These are phyloP conservation scores for Ceyx melanurus DNA, from an alignment of 2,113 vertebrate species.

Conservation along the genomic window DNA sequence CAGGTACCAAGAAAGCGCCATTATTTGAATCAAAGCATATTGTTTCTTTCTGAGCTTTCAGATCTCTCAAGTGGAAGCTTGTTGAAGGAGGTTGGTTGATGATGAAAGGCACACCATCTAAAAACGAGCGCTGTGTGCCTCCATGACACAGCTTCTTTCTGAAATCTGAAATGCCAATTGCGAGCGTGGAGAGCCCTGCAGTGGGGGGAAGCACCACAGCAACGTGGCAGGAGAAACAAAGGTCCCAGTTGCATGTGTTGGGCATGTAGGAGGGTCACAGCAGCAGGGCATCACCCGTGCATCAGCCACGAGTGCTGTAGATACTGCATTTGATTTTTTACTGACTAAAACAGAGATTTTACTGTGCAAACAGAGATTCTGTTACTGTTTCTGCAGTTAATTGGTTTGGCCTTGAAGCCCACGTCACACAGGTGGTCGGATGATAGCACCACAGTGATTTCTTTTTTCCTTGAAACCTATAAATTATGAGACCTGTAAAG, in stretches of 20 bases:
- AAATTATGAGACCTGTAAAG: background rate
- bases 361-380: background rate
- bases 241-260: background rate
- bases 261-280: background rate
- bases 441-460: background rate
- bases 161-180: background rate
- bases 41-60: background rate
- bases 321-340: background rate
- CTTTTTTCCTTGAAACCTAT: background rate
- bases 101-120: background rate
- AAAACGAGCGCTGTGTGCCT: background rate
- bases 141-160: background rate
- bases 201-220: accelerated
- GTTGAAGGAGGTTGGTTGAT: background rate
- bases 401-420: background rate
- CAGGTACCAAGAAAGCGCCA: background rate
- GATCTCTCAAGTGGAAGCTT: background rate
- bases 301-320: background rate
- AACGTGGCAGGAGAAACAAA: background rate
- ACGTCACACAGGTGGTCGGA: background rate
- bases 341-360: background rate
- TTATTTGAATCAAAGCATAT: background rate
- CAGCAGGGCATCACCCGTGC: accelerated
- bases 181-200: background rate
- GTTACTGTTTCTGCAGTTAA: background rate